A percentile compares a stretch with the other conserved stretches of the same genome.
Evolutionary conservation across 2,888 invertebrate genomes (phyloP).

Genomic region (Spialia ferax): DNA sequence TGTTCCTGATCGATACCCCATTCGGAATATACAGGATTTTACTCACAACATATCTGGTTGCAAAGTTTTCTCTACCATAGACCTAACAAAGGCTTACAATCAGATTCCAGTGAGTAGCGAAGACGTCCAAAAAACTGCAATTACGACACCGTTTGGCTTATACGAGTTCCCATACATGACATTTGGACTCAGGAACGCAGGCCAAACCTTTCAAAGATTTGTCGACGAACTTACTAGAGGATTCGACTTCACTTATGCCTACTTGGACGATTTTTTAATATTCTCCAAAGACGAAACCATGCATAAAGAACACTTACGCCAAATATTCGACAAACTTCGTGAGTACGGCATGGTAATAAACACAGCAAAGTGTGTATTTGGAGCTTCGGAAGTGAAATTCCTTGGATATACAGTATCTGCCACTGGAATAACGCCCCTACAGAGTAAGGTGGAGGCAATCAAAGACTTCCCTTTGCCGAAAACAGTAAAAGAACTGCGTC

Average conservation of each 20-base stretch:
- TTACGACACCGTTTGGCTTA: background rate
- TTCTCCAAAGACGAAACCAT: slow-evolving; percentile 45
- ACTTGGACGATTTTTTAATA: slow-evolving; percentile 58
- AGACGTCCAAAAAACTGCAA: slow-evolving; percentile 6
- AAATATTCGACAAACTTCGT: slow-evolving; percentile 40
- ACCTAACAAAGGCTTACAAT: slow-evolving; percentile 8
- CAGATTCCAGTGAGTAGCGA: background rate
- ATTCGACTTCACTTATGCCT: slow-evolving; percentile 48
- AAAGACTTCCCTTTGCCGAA: slow-evolving; percentile 19
- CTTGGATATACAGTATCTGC: background rate
- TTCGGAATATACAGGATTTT: background rate
- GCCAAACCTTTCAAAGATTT: slow-evolving; percentile 1
- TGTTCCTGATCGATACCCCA: slow-evolving; percentile 12
- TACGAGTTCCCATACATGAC: slow-evolving; percentile 1
- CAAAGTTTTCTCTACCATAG: slow-evolving; percentile 1
- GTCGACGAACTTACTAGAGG: slow-evolving; percentile 48
- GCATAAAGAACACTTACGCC: slow-evolving; percentile 45
- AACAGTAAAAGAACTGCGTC: slow-evolving; percentile 30
- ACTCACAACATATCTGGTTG: slow-evolving; percentile 6
- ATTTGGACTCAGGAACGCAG: slow-evolving; percentile 13
- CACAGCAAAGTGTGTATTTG: slow-evolving; percentile 8
- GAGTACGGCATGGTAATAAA: background rate
- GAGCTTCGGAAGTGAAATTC: slow-evolving; percentile 3
- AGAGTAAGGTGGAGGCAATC: background rate
- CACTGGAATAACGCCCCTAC: background rate